A percentile compares a stretch with the other conserved stretches of the same genome.
These are phyloP conservation scores for Leucoraja ocellata DNA, from an alignment of 2,797 vertebrate genomes.

Conservation along the genomic window DNA sequence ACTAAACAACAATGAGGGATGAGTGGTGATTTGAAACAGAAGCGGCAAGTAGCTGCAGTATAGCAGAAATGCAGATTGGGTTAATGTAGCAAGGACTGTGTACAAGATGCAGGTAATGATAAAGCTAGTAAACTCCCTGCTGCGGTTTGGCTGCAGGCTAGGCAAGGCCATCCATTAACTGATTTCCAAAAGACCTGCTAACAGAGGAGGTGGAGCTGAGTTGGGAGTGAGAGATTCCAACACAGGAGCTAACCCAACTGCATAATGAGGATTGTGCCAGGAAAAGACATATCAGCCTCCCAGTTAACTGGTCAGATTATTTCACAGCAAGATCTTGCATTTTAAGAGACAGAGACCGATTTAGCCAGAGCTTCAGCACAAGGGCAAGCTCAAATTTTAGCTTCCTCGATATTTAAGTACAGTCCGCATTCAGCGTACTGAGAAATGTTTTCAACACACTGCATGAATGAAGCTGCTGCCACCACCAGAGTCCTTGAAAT, in stretches of 20 bases:
- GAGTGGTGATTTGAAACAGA: neutral
- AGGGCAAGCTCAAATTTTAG: neutral
- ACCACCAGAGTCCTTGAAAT: constrained; percentile 3
- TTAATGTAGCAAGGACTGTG: neutral
- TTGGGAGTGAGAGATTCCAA: neutral
- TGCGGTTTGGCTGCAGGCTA: neutral
- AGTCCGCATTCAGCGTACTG: neutral
- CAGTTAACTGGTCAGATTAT: neutral
- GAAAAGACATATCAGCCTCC: neutral
- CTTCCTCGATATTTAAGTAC: neutral
- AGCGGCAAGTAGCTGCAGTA: neutral
- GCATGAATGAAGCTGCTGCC: neutral
- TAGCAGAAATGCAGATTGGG: neutral
- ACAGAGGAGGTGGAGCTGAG: neutral
- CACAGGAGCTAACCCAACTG: neutral
- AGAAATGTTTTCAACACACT: neutral
- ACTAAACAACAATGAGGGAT: neutral
- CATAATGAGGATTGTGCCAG: neutral
- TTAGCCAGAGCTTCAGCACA: neutral
- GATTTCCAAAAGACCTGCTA: neutral
- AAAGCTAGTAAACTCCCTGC: neutral
- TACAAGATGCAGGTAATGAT: neutral
- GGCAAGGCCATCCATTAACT: neutral
- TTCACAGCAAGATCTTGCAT: neutral
- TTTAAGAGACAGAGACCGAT: neutral